These are phyloP conservation scores for Enteromius paludinosus DNA, from an alignment of 2,797 vertebrate genomes.

Conservation along the genomic window DNA sequence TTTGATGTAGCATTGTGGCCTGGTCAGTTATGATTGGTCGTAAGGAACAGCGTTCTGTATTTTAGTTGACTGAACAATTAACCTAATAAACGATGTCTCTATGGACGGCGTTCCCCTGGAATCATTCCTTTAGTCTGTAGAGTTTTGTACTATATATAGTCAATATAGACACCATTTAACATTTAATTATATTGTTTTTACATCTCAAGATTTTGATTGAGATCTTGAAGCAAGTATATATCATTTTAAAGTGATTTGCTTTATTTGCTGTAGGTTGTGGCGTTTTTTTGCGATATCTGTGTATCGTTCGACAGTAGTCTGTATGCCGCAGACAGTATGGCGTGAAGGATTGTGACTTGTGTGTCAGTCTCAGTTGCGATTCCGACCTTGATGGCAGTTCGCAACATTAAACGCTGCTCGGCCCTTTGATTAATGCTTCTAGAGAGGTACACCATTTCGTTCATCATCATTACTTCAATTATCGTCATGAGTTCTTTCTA, in stretches of 20 bases:
- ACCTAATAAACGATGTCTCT: slow-evolving; percentile 14
- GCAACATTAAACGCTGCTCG: slow-evolving; percentile 17
- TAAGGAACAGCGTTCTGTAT: slow-evolving; percentile 10
- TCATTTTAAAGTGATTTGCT: neutral
- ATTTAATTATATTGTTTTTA: neutral
- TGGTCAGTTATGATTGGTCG: slow-evolving; percentile 23
- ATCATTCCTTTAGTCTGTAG: slow-evolving; percentile 6
- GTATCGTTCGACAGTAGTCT: slow-evolving; percentile 1
- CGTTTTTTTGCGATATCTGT: neutral
- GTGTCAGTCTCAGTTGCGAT: slow-evolving; percentile 39
- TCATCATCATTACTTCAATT: slow-evolving; percentile 60
- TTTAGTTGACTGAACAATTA: neutral
- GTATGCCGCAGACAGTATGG: slow-evolving; percentile 16
- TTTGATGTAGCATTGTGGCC: neutral
- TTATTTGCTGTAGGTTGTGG: neutral
- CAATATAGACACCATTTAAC: neutral
- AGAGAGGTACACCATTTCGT: slow-evolving; percentile 20
- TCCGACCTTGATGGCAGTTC: slow-evolving; percentile 39
- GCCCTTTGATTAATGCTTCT: slow-evolving; percentile 28
- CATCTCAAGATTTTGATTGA: neutral
- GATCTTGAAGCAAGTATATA: neutral
- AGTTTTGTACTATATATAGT: neutral
- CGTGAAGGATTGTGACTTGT: slow-evolving; percentile 26
- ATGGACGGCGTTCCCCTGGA: neutral
- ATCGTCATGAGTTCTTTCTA: slow-evolving; percentile 51